Base-by-base conservation (phyloP, 30 jellyfish, hydroid and myxozoan genomes). In the Clytia hemisphaerica region DNA sequence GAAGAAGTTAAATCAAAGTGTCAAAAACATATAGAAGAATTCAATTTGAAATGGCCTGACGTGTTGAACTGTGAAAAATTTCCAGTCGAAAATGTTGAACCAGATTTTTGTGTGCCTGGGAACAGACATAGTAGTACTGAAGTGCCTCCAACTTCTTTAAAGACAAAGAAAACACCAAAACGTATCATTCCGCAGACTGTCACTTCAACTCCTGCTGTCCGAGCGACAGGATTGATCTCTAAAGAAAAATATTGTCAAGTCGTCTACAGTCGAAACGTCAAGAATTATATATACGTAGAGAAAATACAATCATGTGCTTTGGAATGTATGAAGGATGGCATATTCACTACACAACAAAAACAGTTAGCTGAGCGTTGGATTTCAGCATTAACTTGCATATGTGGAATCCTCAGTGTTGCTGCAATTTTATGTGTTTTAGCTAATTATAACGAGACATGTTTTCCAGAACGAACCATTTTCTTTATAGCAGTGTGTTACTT, bases 401-500 rank as follows among this genome's bases (percentile, higher is more conserved):
- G 98, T 44, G 85, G 80, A 16, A 47, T 89, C 61, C 50, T 89
- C 59, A 75, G 93, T 44, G 50, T 73, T 76, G 45, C 82, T 37
- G 93, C 95, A 16, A 37, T 89, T 21, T 14, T 76, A 21, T 78
- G 81, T 34, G 90, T 72, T 22, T 48, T 89, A 42, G 49, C 68
- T 36, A 78, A 89, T 55, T 82, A 73, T 65, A 71, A 89, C 33
- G 28, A 71, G 29, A 79, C 83, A 18, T 63, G 42, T 45, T 89
- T 67, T 68, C 95, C 98, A 12, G 98, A 89, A 51, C 67, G 93
- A 58, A 88, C 95, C 27, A 72, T 89, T 6, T 64, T 82, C 21
- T 89, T 83, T 40, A 89, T 89, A 65, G 71, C 93, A 2, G 84
- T 81, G 2, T 80, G 93, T 66, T 89, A 74, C 36, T 66, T 71